Conservation (phyloP, 2,113 vertebrate species). For the Bostrychus sinensis region DNA sequence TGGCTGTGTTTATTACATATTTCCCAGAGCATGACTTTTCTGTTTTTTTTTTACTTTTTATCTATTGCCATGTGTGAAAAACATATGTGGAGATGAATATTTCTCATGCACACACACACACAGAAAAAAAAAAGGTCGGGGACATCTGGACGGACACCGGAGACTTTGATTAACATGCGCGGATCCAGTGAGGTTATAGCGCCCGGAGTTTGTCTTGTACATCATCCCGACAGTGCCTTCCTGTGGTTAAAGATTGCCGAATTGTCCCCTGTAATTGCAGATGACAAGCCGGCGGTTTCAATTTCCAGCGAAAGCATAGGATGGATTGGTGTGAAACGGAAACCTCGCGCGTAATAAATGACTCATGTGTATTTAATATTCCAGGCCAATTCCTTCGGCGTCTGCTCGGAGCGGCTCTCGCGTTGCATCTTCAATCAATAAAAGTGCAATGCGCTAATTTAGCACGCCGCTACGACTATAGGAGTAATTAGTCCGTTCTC, state of each 20-base stretch:
- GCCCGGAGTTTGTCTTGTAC: not conserved
- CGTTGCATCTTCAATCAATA: slow-evolving; percentile 16
- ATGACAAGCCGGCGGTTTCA: slow-evolving; percentile 14
- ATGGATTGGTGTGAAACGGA: slow-evolving; percentile 16
- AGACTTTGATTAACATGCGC: not conserved
- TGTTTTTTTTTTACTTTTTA: not conserved
- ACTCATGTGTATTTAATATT: slow-evolving; percentile 26
- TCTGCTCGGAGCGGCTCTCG: slow-evolving; percentile 3
- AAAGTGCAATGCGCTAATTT: not conserved
- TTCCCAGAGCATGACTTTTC: not conserved
- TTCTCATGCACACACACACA: too few relatives aligned
- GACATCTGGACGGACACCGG: not conserved
- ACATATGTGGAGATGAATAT: not conserved
- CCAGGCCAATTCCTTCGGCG: slow-evolving; percentile 9
- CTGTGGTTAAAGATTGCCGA: not conserved
- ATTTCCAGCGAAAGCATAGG: slow-evolving; percentile 14
- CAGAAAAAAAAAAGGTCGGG: too few relatives aligned
- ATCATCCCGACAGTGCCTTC: not conserved
- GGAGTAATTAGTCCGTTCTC: not conserved
- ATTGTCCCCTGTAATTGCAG: slow-evolving; percentile 9
- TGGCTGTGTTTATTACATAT: slow-evolving; percentile 43
- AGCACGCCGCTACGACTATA: not conserved
- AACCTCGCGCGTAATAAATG: slow-evolving; percentile 10
- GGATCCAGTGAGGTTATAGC: not conserved
- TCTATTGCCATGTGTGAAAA: not conserved